phyloP scores from a whole-genome alignment of 2,113 vertebrate species.

The Solea senegalensis region DNA sequence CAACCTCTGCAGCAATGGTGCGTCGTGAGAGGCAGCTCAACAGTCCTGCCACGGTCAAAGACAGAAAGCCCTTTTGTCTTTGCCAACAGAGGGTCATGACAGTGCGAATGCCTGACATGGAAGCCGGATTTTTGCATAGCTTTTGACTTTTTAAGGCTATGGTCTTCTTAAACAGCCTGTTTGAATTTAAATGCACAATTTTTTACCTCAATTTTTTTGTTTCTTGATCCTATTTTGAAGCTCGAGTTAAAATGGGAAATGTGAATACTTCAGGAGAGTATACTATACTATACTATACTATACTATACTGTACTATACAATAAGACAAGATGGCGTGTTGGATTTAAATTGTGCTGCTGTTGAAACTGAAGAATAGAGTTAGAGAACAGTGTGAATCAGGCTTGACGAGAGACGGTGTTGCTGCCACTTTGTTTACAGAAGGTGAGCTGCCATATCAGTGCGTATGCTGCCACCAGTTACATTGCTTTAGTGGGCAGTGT shows the following conservation, averaged over 20 bases:
- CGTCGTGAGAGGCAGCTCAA: neutral
- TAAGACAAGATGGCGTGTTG: constrained; percentile 3
- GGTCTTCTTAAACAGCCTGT: too few species aligned
- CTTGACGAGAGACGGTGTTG: constrained; percentile 1
- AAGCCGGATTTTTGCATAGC: too few species aligned
- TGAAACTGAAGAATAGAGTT: neutral
- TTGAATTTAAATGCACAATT: too few species aligned
- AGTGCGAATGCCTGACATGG: too few species aligned
- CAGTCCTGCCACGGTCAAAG: neutral
- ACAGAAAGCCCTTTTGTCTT: neutral
- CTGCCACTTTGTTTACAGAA: constrained; percentile 54
- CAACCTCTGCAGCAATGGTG: too few species aligned
- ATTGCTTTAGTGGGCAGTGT: constrained; percentile 47
- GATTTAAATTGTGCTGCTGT: neutral
- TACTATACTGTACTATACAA: too few species aligned
- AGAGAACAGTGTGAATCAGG: neutral
- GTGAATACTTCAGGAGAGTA: too few species aligned
- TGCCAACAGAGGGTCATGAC: neutral
- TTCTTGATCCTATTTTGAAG: too few species aligned
- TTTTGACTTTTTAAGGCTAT: too few species aligned
- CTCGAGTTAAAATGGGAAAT: too few species aligned
- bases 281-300: too few species aligned
- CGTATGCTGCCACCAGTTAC: constrained; percentile 82
- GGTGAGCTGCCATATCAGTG: constrained; percentile 81
- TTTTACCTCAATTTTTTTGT: too few species aligned